Base-by-base conservation (phyloP, 2,888 invertebrate genomes). In the Griposia aprilina region DNA sequence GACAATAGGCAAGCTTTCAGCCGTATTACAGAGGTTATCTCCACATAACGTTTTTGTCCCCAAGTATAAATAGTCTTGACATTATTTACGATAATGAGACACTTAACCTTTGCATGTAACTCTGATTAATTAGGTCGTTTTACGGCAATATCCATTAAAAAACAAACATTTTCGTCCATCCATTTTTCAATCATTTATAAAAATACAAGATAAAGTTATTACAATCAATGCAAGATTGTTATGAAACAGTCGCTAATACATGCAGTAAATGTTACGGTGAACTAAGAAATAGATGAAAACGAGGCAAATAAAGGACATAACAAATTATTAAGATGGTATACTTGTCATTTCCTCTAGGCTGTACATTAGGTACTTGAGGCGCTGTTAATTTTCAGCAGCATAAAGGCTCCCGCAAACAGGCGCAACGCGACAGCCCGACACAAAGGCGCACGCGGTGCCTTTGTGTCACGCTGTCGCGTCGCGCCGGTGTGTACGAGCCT, bases 91-190 rank as follows among this genome's bases (percentile, higher is more conserved):
- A 84, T 88, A 68, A 41, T 36, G 48, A 68, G 50, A 78, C 79
- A 86, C 75, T 88, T 88, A 80, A 85, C 85, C 83, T 87, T 86
- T 87, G 59, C 66, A 65, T 83, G 80, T 85, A 78, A 81, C 73
- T 86, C 82, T 77, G 81, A 82, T 86, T 78, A 88, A 88, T 86
- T 87, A 72, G 73, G 69, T 80, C 75, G 75, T 81, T 81, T 85
- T 81, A 67, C 45, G 66, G 78, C 77, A 75, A 77, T 80, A 75
- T 81, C 50, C 74, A 86, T 73, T 75, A 82, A 60, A 77, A 72
- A 63, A 52, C 50, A 66, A 45, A n/a, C n/a, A n/a, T n/a, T n/a
- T n/a, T n/a, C n/a, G n/a, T n/a, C n/a, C n/a, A n/a, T n/a, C n/a
- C n/a, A n/a, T n/a, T n/a, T n/a, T n/a, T n/a, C 36, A 68, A 67